Percentiles rank a stretch among this genome's conserved stretches.
phyloP scores from a whole-genome alignment of 2,888 invertebrate species.

The Lasius platythorax region DNA sequence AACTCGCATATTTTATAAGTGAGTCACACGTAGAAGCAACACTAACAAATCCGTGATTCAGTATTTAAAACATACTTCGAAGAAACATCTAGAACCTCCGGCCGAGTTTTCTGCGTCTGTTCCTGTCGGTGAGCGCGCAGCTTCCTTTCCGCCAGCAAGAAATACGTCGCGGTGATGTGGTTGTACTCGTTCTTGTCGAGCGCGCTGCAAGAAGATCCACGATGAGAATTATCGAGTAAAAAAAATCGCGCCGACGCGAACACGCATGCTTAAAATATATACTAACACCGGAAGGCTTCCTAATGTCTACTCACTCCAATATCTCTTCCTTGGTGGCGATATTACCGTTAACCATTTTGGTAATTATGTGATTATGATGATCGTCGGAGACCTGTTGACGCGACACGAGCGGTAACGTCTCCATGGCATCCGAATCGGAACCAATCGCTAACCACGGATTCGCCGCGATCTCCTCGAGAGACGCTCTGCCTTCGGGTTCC shows the following conservation, averaged over 20 bases:
- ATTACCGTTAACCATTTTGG: conserved; percentile 98
- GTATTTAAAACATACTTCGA: conserved; percentile 74
- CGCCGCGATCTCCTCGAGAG: conserved; percentile 94
- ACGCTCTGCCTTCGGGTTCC: conserved; percentile 96
- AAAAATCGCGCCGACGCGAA: not conserved
- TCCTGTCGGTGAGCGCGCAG: conserved; percentile 93
- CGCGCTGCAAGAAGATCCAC: conserved; percentile 88
- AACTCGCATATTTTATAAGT: not conserved
- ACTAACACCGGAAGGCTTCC: conserved; percentile 46
- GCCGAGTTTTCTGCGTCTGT: conserved; percentile 86
- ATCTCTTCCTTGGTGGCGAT: conserved; percentile 98
- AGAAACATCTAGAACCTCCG: conserved; percentile 84
- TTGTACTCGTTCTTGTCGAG: conserved; percentile 98
- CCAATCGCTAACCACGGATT: conserved; percentile 93
- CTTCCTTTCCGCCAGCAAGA: conserved; percentile 97
- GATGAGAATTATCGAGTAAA: conserved; percentile 17
- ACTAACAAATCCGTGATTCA: conserved; percentile 6
- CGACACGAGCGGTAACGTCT: conserved; percentile 94
- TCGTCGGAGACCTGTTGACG: conserved; percentile 96
- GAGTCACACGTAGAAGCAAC: conserved; percentile 16
- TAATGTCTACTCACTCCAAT: conserved; percentile 89
- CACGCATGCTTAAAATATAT: conserved; percentile 36
- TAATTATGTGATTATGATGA: conserved; percentile 96
- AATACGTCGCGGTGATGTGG: conserved; percentile 99
- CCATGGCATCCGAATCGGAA: conserved; percentile 86